These are phyloP conservation scores for Trichonephila inaurata DNA, from an alignment of 1,140 invertebrate species.

Conservation along the genomic window DNA sequence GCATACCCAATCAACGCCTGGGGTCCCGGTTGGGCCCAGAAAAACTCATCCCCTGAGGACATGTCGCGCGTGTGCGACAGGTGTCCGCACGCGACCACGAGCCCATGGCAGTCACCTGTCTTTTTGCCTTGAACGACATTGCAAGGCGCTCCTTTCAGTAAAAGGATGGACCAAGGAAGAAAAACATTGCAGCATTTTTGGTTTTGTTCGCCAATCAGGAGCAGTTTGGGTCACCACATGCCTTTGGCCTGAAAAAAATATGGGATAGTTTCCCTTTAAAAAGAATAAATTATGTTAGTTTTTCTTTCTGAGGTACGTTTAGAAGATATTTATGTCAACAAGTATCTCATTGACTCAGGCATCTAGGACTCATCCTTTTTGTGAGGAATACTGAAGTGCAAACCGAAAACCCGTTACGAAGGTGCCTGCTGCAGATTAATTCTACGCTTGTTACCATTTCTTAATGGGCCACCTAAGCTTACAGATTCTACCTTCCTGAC, in stretches of 20 bases:
- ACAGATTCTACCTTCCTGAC: too few species aligned
- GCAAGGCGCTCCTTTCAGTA: background rate
- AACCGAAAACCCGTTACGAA: background rate
- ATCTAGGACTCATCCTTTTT: slow-evolving; percentile 13
- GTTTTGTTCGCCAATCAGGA: slow-evolving; percentile 29
- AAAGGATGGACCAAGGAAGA: background rate
- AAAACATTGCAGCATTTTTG: background rate
- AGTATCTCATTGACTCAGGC: background rate
- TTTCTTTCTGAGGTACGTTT: background rate
- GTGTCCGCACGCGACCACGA: slow-evolving; percentile 49
- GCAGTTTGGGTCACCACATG: slow-evolving; percentile 34
- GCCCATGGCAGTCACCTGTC: slow-evolving; percentile 45
- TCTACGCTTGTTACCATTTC: background rate
- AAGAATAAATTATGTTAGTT: slow-evolving; percentile 19
- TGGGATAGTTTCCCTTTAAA: slow-evolving; percentile 16
- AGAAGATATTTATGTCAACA: background rate
- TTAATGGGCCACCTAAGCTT: background rate
- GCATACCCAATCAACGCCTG: slow-evolving; percentile 15
- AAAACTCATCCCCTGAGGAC: background rate
- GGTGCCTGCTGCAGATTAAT: background rate
- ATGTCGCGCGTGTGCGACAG: slow-evolving; percentile 44
- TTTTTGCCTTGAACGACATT: background rate
- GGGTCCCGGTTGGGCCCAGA: background rate
- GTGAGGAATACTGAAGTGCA: background rate
- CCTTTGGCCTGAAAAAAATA: slow-evolving; percentile 6